Conservation (phyloP, 2,113 vertebrate species). For the Progne subis region DNA sequence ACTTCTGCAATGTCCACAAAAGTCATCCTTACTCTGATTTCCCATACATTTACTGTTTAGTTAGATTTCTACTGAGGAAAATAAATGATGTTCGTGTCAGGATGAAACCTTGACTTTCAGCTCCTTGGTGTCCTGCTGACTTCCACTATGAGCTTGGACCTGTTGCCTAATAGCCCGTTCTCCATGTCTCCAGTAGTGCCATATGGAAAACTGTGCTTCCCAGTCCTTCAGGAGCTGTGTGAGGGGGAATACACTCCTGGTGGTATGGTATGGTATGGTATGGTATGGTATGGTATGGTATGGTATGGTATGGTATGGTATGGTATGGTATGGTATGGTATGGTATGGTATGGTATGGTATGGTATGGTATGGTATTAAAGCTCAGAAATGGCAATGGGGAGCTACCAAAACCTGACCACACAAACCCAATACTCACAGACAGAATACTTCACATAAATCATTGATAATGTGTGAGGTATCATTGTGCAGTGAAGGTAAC, state of each 20-base stretch:
- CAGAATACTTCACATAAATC: neutral
- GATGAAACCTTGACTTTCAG: neutral
- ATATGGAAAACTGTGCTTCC: neutral
- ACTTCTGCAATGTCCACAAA: neutral
- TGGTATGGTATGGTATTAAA: neutral
- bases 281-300: neutral
- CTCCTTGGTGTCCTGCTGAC: neutral
- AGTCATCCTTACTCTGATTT: neutral
- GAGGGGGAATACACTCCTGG: neutral
- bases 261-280: neutral
- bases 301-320: neutral
- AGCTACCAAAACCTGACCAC: neutral
- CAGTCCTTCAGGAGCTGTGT: neutral
- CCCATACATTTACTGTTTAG: neutral
- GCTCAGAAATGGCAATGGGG: neutral
- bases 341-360: no score
- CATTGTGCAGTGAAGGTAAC: neutral
- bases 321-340: no score
- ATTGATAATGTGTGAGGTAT: neutral
- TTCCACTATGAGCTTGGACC: neutral
- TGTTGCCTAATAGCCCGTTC: rapidly evolving
- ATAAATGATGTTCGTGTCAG: neutral
- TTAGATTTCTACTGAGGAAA: neutral
- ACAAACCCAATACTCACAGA: neutral
- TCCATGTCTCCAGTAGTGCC: neutral